Conservation (phyloP, 1,140 invertebrate species). For the Papilio xuthus region DNA sequence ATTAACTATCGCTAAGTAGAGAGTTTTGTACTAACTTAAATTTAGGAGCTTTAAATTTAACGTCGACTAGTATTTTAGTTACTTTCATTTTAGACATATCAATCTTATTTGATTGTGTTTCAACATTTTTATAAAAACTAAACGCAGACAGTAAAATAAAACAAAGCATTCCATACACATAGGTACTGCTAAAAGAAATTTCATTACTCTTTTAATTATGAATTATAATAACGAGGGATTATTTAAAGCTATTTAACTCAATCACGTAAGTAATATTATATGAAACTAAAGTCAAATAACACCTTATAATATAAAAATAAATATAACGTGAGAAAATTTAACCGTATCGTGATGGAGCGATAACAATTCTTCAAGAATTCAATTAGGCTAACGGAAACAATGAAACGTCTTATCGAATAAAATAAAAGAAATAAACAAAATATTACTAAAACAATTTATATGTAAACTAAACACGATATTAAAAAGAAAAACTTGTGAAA, state of each 20-base stretch:
- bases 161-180: no score
- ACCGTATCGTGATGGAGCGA: slow-evolving; percentile 13
- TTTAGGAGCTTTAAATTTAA: no score
- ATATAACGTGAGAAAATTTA: slow-evolving; percentile 5
- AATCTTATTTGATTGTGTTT: no score
- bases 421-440: slow-evolving; percentile 22
- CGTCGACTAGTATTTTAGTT: no score
- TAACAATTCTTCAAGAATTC: neutral
- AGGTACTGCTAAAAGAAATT: no score
- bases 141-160: no score
- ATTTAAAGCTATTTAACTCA: neutral
- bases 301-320: neutral
- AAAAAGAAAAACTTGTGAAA: neutral
- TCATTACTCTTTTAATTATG: no score
- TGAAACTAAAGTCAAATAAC: neutral
- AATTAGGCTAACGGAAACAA: slow-evolving; percentile 3
- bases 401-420: neutral
- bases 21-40: no score
- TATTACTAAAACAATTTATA: neutral
- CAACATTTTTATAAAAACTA: no score
- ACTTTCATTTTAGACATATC: no score
- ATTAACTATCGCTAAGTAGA: no score
- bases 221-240: neutral
- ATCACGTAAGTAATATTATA: neutral
- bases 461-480: neutral